Evolutionary conservation across 2,113 vertebrate genomes (phyloP), one percentile per base, ranked within the genome.

Genomic region (Tachycineta bicolor): DNA sequence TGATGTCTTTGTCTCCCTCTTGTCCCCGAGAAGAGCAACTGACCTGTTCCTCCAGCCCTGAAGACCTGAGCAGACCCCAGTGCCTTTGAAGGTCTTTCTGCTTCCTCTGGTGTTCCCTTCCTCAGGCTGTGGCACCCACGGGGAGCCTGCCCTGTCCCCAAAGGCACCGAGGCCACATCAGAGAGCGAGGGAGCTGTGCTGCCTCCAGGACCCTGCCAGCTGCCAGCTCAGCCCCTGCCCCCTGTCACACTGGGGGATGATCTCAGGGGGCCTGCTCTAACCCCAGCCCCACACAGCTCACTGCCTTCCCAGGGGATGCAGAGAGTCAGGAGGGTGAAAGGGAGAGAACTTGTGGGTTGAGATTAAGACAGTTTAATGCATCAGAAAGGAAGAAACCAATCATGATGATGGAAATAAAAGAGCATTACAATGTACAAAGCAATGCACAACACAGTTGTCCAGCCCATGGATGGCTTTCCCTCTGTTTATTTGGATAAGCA

Each of bases 161-260:
- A 9, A 34, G 81, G 37, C 74, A 50, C 64, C 0, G 3, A 49
- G 67, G 39, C 44, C 53, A 9, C 64, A 10, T 2, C 74, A 63
- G 86, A 2, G 24, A 12, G 53, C 2, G 2, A 11, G 26, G 63
- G 55, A 69, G 29, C 53, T 2, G 2, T 34, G 68, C 83, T 73
- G 87, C 49, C 37, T 10, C 28, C 47, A 34, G 68, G 7, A 23
- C 13, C 46, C 26, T 2, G 2, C 14, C 31, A 2, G 46, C 6
- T 37, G 44, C 33, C 5, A 5, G 73, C 60, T 33, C 62, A 13
- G 75, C 6, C 65, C 39, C 74, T 49, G 78, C 44, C 60, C 6
- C 6, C 1, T 11, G 5, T 22, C 33, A 14, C 52, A 0, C n/a
- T 3, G 9, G 10, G 5, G 21, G 26, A 16, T 7, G 47, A 6